Evolutionary conservation across 2,888 invertebrate species (phyloP).

Genomic region (Ochropleura leucogaster): DNA sequence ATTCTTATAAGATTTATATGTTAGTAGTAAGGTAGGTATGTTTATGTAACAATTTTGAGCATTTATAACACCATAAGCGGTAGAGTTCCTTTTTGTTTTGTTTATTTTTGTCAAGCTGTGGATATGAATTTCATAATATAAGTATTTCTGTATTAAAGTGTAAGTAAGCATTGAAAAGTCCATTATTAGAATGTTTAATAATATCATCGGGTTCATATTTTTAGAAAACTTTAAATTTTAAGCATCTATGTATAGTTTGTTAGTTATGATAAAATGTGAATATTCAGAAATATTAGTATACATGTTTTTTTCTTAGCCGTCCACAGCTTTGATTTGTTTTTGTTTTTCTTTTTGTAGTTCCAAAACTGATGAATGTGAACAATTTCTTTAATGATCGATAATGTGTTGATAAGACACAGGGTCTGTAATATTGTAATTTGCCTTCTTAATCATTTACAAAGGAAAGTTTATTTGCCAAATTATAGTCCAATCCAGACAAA

Average conservation of each 20-base stretch:
- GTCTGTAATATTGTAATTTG: slow-evolving; percentile 34
- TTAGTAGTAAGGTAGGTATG: slow-evolving; percentile 46
- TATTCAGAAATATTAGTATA: neutral
- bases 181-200: neutral
- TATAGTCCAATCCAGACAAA: slow-evolving; percentile 50
- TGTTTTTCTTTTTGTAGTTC: neutral
- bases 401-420: slow-evolving; percentile 1
- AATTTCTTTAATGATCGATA: neutral
- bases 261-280: neutral
- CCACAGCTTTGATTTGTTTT: slow-evolving; percentile 11
- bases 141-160: neutral
- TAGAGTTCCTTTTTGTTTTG: slow-evolving; percentile 55
- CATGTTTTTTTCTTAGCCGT: neutral
- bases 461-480: slow-evolving; percentile 58
- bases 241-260: slow-evolving; percentile 2
- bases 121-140: slow-evolving; percentile 11
- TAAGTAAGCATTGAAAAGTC: neutral
- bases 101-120: slow-evolving; percentile 8
- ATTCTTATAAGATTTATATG: slow-evolving; percentile 67
- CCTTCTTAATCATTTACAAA: slow-evolving; percentile 23
- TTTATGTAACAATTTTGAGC: slow-evolving; percentile 53
- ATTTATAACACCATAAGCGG: slow-evolving; percentile 51
- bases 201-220: slow-evolving; percentile 25
- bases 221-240: slow-evolving; percentile 29
- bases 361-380: neutral